Evolutionary conservation across 53 echinoderm and acorn worm genomes (phyloP), one percentile per base, ranked within the genome.

Genomic region (Echinarachnius parma): DNA sequence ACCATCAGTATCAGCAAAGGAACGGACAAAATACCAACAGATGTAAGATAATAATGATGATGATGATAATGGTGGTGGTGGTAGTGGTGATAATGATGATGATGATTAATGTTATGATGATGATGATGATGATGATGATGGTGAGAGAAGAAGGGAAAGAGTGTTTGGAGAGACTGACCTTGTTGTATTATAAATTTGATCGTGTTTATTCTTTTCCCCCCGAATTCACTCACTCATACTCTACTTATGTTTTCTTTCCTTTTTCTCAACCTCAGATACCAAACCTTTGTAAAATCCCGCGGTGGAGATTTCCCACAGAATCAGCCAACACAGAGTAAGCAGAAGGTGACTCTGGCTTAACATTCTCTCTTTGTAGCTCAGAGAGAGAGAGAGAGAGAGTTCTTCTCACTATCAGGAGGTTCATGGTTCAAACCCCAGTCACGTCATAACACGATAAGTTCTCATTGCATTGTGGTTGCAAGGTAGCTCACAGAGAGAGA

Each of bases 261-360:
- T n/a, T n/a, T n/a, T n/a, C n/a, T n/a, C n/a, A n/a, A n/a, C 28
- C 46, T 7, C 77, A 98, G 98, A 64, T 98, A 98, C 28, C 80
- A 91, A 29, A 75, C 82, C 31, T 98, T 98, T 75, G 82, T 98
- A 4, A 76, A 89, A 50, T 88, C 98, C 4, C 69, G 91, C 34
- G 91, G 98, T 20, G 91, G 98, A 1, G 86, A 98, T 76, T 98
- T 98, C 52, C 74, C 74, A 25, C 74, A 72, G 37, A 33, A 36
- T 16, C 57, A 72, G 74, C 1, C 57, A 10, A 16, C 28, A 18
- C 25, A 56, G 34, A 34, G 39, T 10, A 2, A 23, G 21, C 74
- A 72, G 74, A 72, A 56, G 28, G 74, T 72, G 15, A 72, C 74
- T 19, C 74, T 72, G 24, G 74, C 74, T 9, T 72, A 28, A 72